Percentiles rank a stretch among this genome's conserved stretches.
Evolutionary conservation across 2,888 invertebrate genomes (phyloP).

Genomic region (Clusia tigrina): DNA sequence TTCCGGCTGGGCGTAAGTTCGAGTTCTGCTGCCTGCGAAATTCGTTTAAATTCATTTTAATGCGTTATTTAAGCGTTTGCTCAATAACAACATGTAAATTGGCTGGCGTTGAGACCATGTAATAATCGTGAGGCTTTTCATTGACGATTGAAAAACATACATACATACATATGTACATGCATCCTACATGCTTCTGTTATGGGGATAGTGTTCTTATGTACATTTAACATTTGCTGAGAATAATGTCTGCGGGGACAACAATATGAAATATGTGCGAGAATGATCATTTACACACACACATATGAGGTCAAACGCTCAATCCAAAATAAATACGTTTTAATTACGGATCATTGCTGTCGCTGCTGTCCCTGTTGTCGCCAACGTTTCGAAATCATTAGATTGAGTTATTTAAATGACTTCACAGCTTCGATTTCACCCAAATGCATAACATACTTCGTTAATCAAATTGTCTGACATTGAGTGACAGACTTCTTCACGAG

Average conservation of each 20-base stretch:
- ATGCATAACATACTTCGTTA: too few species aligned
- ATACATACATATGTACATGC: neutral
- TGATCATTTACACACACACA: neutral
- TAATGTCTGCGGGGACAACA: too few species aligned
- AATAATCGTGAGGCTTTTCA: neutral
- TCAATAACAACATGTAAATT: too few species aligned
- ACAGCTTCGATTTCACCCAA: too few species aligned
- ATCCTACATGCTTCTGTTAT: too few species aligned
- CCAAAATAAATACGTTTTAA: conserved; percentile 2
- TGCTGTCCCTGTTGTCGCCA: neutral
- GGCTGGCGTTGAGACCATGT: neutral
- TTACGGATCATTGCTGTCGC: neutral
- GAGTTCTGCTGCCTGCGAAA: neutral
- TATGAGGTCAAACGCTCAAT: conserved; percentile 1
- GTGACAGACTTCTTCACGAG: too few species aligned
- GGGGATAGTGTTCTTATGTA: too few species aligned
- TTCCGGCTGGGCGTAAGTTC: neutral
- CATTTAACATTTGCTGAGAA: too few species aligned
- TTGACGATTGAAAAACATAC: neutral
- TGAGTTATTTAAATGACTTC: neutral
- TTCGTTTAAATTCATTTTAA: neutral
- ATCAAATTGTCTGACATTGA: too few species aligned
- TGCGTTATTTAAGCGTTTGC: too few species aligned
- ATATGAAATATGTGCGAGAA: neutral
- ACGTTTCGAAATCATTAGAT: neutral